Evolutionary conservation across 1,140 invertebrate species (phyloP).

Genomic region (Drosophila sechellia): DNA sequence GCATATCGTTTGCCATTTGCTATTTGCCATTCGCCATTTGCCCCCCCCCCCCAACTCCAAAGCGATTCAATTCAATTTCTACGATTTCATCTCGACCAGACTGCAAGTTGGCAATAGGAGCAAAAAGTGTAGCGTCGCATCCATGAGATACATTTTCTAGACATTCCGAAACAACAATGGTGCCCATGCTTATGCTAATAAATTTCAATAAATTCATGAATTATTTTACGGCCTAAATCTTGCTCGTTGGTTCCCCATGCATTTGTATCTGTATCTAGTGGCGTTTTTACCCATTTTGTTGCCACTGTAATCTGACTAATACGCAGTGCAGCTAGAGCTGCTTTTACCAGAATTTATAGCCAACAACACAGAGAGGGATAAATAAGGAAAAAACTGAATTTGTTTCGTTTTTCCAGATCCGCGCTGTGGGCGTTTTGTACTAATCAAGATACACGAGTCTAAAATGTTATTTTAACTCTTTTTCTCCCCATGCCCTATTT

Average conservation of each 20-base stretch:
- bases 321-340: conserved; percentile 49
- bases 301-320: conserved; percentile 58
- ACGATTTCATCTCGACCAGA: conserved; percentile 76
- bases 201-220: conserved; percentile 81
- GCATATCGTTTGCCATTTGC: conserved; percentile 73
- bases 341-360: conserved; percentile 52
- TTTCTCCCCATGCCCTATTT: not conserved
- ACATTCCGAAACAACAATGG: not conserved
- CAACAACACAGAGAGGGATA: conserved; percentile 1
- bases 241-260: conserved; percentile 9
- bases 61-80: conserved; percentile 75
- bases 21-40: not conserved
- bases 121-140: conserved; percentile 21
- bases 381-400: conserved; percentile 7
- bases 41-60: not conserved
- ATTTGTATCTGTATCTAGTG: conserved; percentile 5
- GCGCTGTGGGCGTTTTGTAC: conserved; percentile 47
- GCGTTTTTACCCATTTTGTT: conserved; percentile 15
- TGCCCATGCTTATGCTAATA: conserved; percentile 57
- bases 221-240: conserved; percentile 63
- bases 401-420: conserved; percentile 1
- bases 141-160: conserved; percentile 38
- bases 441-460: conserved; percentile 66
- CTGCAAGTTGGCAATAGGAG: conserved; percentile 39
- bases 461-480: conserved; percentile 1